Evolutionary conservation across 2,888 invertebrate species (phyloP).

Genomic region (Caenorhabditis uteleia): DNA sequence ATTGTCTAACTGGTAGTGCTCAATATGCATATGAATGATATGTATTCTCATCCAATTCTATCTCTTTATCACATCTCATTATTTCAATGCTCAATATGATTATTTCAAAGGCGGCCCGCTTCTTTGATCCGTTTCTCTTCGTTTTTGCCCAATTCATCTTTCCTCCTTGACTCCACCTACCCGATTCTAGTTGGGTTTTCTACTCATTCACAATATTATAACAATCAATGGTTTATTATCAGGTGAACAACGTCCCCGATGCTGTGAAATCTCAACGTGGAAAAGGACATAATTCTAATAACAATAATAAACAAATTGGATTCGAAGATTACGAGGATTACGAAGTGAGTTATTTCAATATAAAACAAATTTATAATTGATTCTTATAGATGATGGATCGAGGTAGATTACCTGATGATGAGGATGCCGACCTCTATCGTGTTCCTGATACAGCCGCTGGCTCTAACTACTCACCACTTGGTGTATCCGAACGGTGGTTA

Average conservation of each 20-base stretch:
- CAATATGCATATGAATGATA: no score
- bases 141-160: no score
- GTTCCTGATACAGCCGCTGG: constrained; percentile 65
- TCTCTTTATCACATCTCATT: no score
- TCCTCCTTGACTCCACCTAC: no score
- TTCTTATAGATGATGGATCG: constrained; percentile 48
- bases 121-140: no score
- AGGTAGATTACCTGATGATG: constrained; percentile 58
- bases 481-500: constrained; percentile 62
- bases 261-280: constrained; percentile 44
- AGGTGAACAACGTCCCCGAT: constrained; percentile 61
- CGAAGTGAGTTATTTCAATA: constrained; percentile 44
- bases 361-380: not conserved
- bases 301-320: constrained; percentile 18
- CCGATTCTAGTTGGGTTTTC: no score
- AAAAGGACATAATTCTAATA: constrained; percentile 22
- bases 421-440: constrained; percentile 52
- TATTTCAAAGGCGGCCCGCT: no score
- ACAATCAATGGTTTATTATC: no score
- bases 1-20: no score
- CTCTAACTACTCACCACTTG: constrained; percentile 53
- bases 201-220: no score
- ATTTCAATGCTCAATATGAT: no score
- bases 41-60: no score
- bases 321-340: constrained; percentile 63